Evolutionary conservation across 2,113 vertebrate species (phyloP).

Genomic region (Mormoops blainvillei): DNA sequence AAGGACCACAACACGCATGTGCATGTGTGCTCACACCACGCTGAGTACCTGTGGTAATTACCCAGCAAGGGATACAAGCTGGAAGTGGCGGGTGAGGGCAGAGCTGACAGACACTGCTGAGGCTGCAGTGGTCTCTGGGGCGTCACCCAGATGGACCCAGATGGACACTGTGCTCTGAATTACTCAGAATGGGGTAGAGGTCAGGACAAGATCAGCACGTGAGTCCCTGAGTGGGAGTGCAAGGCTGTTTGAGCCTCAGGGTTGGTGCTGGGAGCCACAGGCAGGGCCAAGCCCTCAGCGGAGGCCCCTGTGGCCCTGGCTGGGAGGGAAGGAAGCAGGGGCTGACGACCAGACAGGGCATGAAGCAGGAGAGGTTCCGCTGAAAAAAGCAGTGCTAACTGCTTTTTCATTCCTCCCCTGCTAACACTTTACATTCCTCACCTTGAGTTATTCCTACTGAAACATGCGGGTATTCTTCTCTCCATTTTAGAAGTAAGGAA

Average conservation of each 20-base stretch:
- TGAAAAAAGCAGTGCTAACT: too few species aligned
- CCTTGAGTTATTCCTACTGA: background rate
- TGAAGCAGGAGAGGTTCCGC: background rate
- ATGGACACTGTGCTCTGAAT: background rate
- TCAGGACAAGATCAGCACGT: too few species aligned
- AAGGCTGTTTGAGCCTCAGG: background rate
- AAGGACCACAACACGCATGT: background rate
- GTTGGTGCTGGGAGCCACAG: background rate
- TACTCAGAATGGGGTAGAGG: background rate
- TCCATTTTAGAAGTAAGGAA: background rate
- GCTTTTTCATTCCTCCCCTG: too few species aligned
- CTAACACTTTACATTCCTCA: background rate
- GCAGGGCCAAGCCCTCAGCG: background rate
- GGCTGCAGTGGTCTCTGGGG: background rate
- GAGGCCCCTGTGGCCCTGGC: background rate
- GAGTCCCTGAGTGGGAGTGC: background rate
- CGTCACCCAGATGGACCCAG: background rate
- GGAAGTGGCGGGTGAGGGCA: background rate
- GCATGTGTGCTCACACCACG: rapidly evolving
- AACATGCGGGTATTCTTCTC: background rate
- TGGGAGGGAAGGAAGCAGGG: background rate
- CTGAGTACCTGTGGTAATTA: background rate
- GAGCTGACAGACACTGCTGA: background rate
- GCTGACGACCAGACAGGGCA: background rate
- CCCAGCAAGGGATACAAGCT: background rate